Percentiles rank a stretch among this genome's conserved stretches.
Evolutionary conservation across 2,888 invertebrate genomes (phyloP).

Genomic region (Dolichopus griseipennis): DNA sequence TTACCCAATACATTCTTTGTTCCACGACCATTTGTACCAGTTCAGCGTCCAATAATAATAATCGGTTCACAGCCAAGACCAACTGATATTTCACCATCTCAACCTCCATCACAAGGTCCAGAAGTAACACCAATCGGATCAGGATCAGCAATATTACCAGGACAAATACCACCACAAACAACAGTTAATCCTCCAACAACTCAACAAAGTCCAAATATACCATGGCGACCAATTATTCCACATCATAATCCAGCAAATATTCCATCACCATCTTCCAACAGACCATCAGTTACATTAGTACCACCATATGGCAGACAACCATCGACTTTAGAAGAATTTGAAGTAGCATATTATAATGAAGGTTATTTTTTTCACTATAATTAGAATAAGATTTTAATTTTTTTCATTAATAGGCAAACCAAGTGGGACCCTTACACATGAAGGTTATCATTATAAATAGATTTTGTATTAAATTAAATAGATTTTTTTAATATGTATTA

Average conservation of each 20-base stretch:
- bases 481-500: too few relatives aligned
- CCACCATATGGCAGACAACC: conserved; percentile 5
- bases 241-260: not conserved
- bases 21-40: not conserved
- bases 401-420: too few relatives aligned
- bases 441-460: too few relatives aligned
- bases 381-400: too few relatives aligned
- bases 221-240: conserved; percentile 14
- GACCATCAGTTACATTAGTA: conserved; percentile 7
- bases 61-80: not conserved
- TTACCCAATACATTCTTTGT: too few relatives aligned
- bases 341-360: too few relatives aligned
- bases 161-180: conserved; percentile 5
- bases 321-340: too few relatives aligned
- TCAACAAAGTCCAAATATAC: conserved; percentile 15
- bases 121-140: not conserved
- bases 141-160: not conserved
- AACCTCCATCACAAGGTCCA: not conserved
- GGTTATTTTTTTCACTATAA: too few relatives aligned
- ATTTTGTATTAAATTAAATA: too few relatives aligned
- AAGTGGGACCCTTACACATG: too few relatives aligned
- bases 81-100: not conserved
- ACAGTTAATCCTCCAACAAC: conserved; percentile 24
- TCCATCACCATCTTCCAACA: not conserved
- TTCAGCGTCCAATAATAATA: not conserved